Percentiles rank a stretch among this genome's conserved stretches.
Conservation (phyloP, 2,797 vertebrate species). For the Cichlasoma orientale region DNA sequence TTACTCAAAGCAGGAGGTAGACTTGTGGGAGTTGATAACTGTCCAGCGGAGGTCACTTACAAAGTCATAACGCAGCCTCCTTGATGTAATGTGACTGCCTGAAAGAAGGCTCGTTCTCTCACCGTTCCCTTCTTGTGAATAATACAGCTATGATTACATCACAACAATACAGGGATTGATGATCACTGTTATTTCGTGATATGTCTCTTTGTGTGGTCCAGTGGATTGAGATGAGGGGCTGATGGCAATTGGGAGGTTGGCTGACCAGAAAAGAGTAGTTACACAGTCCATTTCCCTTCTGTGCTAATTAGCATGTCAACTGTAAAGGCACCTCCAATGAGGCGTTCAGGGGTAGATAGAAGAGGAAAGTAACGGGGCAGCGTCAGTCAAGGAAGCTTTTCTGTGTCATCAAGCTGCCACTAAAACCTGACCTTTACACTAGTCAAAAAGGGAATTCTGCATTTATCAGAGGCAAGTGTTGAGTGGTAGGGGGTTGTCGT, state of each 20-base stretch:
- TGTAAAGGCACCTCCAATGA: slow-evolving; percentile 66
- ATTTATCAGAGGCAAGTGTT: slow-evolving; percentile 2
- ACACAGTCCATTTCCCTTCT: slow-evolving; percentile 68
- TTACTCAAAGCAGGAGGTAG: slow-evolving; percentile 1
- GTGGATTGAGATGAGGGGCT: slow-evolving; percentile 36
- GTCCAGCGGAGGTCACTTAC: slow-evolving; percentile 37
- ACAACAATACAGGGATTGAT: slow-evolving; percentile 44
- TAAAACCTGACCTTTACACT: slow-evolving; percentile 54
- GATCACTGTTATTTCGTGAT: slow-evolving; percentile 51
- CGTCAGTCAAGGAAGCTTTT: slow-evolving; percentile 34
- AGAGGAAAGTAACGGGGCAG: neutral
- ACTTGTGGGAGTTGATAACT: slow-evolving; percentile 1
- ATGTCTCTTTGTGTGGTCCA: slow-evolving; percentile 43
- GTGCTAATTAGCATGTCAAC: slow-evolving; percentile 77
- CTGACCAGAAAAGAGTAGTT: slow-evolving; percentile 69
- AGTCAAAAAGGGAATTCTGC: neutral
- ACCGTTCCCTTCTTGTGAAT: slow-evolving; percentile 20
- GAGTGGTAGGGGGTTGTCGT: neutral
- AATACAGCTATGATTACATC: slow-evolving; percentile 27
- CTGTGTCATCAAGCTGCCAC: slow-evolving; percentile 43
- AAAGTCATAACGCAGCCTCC: slow-evolving; percentile 39
- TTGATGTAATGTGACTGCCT: slow-evolving; percentile 15
- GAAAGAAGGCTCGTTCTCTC: slow-evolving; percentile 30
- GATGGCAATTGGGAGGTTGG: slow-evolving; percentile 42
- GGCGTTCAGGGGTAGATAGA: slow-evolving; percentile 39